Conservation (phyloP, 2,113 vertebrate genomes). For the Hemichromis elongatus region DNA sequence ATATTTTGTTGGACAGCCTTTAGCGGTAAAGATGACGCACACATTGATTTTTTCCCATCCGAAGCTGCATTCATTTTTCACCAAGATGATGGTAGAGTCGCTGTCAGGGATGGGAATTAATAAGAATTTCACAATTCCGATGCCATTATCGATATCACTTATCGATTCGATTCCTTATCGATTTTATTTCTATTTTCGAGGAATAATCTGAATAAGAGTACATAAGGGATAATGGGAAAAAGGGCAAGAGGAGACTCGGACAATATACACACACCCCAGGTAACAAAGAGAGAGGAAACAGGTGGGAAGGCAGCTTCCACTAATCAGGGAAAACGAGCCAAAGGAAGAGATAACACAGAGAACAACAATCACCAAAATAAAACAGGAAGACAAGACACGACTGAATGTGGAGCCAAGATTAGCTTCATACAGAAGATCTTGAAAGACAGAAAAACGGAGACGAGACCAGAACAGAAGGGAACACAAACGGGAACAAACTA, state of each 20-base stretch:
- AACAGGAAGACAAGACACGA: no score
- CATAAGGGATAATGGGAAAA: not conserved
- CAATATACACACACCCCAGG: no score
- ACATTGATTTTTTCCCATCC: not conserved
- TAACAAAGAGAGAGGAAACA: no score
- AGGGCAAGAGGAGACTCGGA: no score
- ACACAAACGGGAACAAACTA: not conserved
- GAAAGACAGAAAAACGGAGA: not conserved
- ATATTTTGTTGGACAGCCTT: not conserved
- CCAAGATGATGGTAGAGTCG: not conserved
- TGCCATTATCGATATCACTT: not conserved
- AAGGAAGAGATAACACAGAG: no score
- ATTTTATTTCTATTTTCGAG: not conserved
- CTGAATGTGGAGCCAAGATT: not conserved
- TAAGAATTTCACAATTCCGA: not conserved
- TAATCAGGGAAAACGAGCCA: no score
- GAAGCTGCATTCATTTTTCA: not conserved
- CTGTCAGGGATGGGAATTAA: not conserved
- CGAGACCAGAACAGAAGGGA: not conserved
- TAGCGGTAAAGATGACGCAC: not conserved
- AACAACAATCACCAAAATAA: no score
- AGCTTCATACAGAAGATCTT: not conserved
- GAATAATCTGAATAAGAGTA: not conserved
- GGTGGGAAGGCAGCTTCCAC: no score
- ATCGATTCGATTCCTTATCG: not conserved